Conservation (phyloP, 2,797 vertebrate genomes). For the Clarias fuscus region DNA sequence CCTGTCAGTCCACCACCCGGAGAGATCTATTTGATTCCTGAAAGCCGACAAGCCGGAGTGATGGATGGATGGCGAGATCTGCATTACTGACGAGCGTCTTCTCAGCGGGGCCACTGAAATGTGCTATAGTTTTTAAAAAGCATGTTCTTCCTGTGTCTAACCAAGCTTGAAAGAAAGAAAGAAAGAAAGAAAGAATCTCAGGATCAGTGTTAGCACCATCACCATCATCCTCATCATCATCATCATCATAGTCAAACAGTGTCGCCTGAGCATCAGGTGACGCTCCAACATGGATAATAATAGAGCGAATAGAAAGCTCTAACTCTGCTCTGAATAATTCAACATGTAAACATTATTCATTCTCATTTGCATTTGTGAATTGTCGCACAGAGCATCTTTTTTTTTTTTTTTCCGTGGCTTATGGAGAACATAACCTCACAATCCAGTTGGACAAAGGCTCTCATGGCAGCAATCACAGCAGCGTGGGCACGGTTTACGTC, state of each 20-base stretch:
- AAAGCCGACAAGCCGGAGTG: background rate
- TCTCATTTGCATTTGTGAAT: slow-evolving; percentile 10
- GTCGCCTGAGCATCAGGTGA: background rate
- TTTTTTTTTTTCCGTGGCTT: too few relatives aligned
- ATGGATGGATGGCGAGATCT: slow-evolving; percentile 9
- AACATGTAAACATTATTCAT: slow-evolving; percentile 35
- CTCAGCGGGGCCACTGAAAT: background rate
- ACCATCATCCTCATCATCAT: background rate
- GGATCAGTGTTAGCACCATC: background rate
- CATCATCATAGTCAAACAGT: background rate
- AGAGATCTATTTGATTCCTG: background rate
- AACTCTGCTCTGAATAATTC: slow-evolving; percentile 44
- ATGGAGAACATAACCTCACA: background rate
- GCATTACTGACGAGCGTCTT: slow-evolving; percentile 11
- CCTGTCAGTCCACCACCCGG: background rate
- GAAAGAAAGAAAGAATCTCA: background rate
- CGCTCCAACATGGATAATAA: slow-evolving; percentile 32
- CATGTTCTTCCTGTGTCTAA: background rate
- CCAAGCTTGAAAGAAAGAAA: background rate
- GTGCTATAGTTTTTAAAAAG: background rate
- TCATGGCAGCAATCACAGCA: background rate
- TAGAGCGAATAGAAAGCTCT: slow-evolving; percentile 18
- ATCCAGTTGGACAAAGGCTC: background rate
- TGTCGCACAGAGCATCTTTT: slow-evolving; percentile 4
- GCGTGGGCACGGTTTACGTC: background rate